phyloP scores from a whole-genome alignment of 2,888 invertebrate genomes.

The Atethmia centrago region DNA sequence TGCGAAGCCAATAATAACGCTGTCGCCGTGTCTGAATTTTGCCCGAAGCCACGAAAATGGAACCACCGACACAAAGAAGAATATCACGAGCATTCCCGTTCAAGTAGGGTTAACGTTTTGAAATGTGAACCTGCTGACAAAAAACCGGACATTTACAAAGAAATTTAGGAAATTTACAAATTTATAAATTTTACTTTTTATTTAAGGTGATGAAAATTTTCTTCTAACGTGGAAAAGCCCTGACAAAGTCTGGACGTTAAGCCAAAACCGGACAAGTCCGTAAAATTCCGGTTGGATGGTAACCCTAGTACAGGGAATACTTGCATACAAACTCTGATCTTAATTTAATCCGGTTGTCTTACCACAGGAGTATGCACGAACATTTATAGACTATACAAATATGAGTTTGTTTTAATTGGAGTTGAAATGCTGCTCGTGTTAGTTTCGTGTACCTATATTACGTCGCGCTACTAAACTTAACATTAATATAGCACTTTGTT shows the following conservation, averaged over 20 bases:
- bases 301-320: slow-evolving; percentile 19
- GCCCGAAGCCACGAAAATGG: background rate
- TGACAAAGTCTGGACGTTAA: background rate
- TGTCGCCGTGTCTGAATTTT: background rate
- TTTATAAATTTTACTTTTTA: background rate
- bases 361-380: slow-evolving; percentile 25
- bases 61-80: background rate
- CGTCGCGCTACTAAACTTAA: slow-evolving; percentile 2
- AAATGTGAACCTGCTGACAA: background rate
- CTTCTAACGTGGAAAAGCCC: background rate
- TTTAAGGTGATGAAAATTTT: background rate
- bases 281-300: background rate
- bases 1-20: background rate
- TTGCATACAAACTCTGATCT: slow-evolving; percentile 42
- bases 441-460: slow-evolving; percentile 33
- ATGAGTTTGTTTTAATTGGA: slow-evolving; percentile 47
- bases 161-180: background rate
- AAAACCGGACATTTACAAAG: background rate
- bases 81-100: slow-evolving; percentile 28
- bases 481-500: slow-evolving; percentile 23
- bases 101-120: background rate
- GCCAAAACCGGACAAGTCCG: background rate
- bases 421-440: slow-evolving; percentile 46
- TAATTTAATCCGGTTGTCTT: slow-evolving; percentile 51
- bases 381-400: slow-evolving; percentile 40